Conservation (phyloP, 53 echinoderm and acorn worm species). For the Hippasteria phrygiana region DNA sequence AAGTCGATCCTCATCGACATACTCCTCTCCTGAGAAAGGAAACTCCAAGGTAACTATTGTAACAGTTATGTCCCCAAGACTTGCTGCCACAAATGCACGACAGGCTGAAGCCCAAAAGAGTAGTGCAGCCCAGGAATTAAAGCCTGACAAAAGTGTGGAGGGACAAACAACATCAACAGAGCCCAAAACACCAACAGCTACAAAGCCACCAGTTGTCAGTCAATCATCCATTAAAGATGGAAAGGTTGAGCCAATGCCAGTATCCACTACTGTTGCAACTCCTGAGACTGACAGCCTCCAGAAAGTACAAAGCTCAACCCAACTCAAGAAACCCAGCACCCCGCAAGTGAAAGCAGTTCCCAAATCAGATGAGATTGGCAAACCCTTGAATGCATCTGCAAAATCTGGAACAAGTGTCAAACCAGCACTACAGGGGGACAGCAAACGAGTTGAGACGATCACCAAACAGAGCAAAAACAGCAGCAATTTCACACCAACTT, state of each 20-base stretch:
- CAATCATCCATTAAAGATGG: slow-evolving; percentile 16
- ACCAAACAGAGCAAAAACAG: slow-evolving; percentile 16
- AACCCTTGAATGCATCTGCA: neutral
- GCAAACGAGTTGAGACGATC: slow-evolving; percentile 24
- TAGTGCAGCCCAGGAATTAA: slow-evolving; percentile 20
- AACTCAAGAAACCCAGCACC: slow-evolving; percentile 24
- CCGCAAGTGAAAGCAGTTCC: slow-evolving; percentile 7
- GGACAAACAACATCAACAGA: slow-evolving; percentile 15
- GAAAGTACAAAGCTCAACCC: slow-evolving; percentile 31
- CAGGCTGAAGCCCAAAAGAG: slow-evolving; percentile 51
- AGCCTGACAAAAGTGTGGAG: slow-evolving; percentile 33
- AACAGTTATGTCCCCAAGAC: slow-evolving; percentile 47
- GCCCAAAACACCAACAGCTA: slow-evolving; percentile 11
- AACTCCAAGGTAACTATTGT: slow-evolving; percentile 84
- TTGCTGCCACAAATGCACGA: slow-evolving; percentile 44
- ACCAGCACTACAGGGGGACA: slow-evolving; percentile 3
- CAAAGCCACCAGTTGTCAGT: slow-evolving; percentile 11
- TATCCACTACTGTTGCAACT: slow-evolving; percentile 1
- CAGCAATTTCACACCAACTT: slow-evolving; percentile 1
- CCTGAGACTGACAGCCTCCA: slow-evolving; percentile 32
- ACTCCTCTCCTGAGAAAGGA: slow-evolving; percentile 90
- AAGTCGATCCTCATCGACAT: slow-evolving; percentile 82
- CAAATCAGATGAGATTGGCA: slow-evolving; percentile 41
- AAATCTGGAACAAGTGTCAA: slow-evolving; percentile 33
- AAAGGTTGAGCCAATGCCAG: slow-evolving; percentile 21